Conservation (phyloP, 2,797 vertebrate species). For the Ptychobarbus kaznakovi region DNA sequence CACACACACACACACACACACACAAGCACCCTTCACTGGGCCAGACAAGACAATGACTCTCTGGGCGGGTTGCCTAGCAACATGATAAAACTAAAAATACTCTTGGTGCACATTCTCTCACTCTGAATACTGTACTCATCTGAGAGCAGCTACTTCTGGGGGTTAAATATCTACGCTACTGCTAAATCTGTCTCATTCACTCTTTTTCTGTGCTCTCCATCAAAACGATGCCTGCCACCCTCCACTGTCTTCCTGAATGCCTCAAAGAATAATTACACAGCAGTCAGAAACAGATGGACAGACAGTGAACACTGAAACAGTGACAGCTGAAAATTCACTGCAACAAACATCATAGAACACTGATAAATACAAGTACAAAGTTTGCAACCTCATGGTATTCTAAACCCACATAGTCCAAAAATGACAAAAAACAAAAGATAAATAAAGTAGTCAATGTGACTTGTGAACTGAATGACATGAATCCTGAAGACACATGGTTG, state of each 20-base stretch:
- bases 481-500: not conserved
- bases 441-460: slow-evolving; percentile 3
- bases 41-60: slow-evolving; percentile 70
- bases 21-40: slow-evolving; percentile 32
- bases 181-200: slow-evolving; percentile 58
- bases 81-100: slow-evolving; percentile 78
- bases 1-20: no score
- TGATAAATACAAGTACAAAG: slow-evolving; percentile 27
- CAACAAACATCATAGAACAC: slow-evolving; percentile 31
- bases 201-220: slow-evolving; percentile 23
- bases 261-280: slow-evolving; percentile 35
- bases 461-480: not conserved
- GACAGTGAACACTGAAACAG: slow-evolving; percentile 40
- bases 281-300: slow-evolving; percentile 34
- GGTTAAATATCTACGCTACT: slow-evolving; percentile 56
- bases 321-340: slow-evolving; percentile 6
- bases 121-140: slow-evolving; percentile 55
- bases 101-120: slow-evolving; percentile 55
- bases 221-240: slow-evolving; percentile 5
- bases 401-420: not conserved
- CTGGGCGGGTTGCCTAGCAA: slow-evolving; percentile 78
- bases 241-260: not conserved
- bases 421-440: not conserved
- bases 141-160: slow-evolving; percentile 49
- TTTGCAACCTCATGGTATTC: slow-evolving; percentile 7